phyloP scores from a whole-genome alignment of 2,797 vertebrate species.

The Sardinella longiceps region DNA sequence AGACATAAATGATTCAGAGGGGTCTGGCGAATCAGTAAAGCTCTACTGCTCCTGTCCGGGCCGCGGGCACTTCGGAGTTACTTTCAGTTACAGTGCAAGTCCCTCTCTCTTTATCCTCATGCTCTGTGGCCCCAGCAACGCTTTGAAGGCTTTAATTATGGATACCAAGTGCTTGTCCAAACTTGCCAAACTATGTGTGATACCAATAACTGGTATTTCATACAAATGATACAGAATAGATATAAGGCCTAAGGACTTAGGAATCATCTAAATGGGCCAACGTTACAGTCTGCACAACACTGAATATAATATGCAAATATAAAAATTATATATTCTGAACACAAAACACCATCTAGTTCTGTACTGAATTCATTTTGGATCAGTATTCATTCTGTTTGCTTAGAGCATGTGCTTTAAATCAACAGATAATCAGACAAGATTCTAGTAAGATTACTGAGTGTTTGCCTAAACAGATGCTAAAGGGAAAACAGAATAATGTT shows the following conservation, averaged over 20 bases:
- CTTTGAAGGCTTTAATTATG: neutral
- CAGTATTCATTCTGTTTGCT: neutral
- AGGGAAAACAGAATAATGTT: neutral
- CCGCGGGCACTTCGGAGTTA: slow-evolving; percentile 1
- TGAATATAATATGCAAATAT: neutral
- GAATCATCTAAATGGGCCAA: neutral
- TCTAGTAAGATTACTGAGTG: neutral
- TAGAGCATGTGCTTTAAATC: neutral
- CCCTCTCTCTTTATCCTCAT: neutral
- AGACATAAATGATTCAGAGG: slow-evolving; percentile 71
- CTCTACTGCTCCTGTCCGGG: slow-evolving; percentile 49
- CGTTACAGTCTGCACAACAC: neutral
- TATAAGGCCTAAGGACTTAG: neutral
- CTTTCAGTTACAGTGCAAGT: neutral
- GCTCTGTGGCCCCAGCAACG: neutral
- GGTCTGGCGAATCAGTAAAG: slow-evolving; percentile 51
- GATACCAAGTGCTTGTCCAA: neutral
- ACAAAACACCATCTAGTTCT: neutral
- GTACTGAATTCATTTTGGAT: neutral
- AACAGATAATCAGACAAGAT: neutral
- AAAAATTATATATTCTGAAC: neutral
- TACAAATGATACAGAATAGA: neutral
- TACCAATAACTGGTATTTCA: neutral
- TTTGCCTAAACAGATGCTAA: neutral
- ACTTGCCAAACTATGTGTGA: neutral